Base-by-base conservation (phyloP, 2,113 vertebrate genomes). In the Rana temporaria region DNA sequence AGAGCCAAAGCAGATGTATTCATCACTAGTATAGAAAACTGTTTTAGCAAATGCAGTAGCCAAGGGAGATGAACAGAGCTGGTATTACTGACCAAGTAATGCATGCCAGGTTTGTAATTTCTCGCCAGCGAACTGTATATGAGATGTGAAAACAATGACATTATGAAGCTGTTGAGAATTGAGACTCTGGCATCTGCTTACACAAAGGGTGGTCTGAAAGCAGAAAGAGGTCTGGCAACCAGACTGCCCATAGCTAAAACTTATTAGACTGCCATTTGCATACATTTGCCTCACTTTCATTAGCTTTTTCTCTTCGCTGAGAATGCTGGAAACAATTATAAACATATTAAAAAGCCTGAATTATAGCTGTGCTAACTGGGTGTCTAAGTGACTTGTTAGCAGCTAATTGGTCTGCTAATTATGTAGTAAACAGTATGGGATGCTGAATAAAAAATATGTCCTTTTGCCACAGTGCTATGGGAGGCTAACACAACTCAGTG, bases 311-410 rank as follows among this genome's bases (percentile, higher is more conserved):
- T 76, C 60, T 68, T 83, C 32, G 3, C 48, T 24, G 72, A 60
- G 71, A 56, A 76, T 60, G 81, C 62, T 59, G 71, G 81, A 83
- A 83, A 83, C 81, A 69, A 83, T 83, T 83, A 83, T 83, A 83
- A 83, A 83, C 81, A 76, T 83, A 83, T 83, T 83, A 83, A 55
- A 83, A 83, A 67, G 52, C 32, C 72, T 83, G 71, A 83, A 76
- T 76, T 76, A 83, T 83, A 76, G 81, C 81, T 83, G 71, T 62
- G 62, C 81, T 83, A 83, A 83, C 81, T 83, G 63, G 81, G 71
- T 83, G 81, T 83, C 81, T 75, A 83, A 83, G 71, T 68, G 81
- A 83, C 80, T 83, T 83, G 81, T 83, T 83, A 83, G 71, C 63
- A 60, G 34, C 63, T 83, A 83, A 83, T 83, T 83, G 81, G 81